Evolutionary conservation across 2,113 vertebrate genomes (phyloP).

Genomic region (Thymallus thymallus): DNA sequence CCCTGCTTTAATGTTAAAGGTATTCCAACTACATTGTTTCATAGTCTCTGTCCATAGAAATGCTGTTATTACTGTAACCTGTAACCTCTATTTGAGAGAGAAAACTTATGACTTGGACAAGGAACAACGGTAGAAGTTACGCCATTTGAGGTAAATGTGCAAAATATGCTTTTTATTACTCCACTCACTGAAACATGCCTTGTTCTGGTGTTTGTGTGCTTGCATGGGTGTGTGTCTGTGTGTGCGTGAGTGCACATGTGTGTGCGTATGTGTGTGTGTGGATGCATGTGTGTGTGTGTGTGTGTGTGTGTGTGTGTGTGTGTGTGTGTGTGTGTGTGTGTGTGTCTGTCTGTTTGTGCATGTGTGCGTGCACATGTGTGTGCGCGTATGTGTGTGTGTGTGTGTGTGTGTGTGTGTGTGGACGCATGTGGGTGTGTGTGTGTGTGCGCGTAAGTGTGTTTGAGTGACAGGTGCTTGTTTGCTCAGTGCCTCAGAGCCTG

Average conservation of each 20-base stretch:
- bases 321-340: constrained; percentile 20
- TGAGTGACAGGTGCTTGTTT: constrained; percentile 24
- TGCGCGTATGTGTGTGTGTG: not conserved
- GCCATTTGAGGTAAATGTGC: not conserved
- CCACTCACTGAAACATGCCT: not conserved
- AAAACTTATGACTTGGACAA: not conserved
- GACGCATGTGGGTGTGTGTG: too few species aligned
- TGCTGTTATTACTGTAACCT: not conserved
- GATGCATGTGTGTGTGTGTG: constrained; percentile 18
- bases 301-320: constrained; percentile 18
- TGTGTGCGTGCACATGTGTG: constrained; percentile 12
- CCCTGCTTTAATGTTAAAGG: constrained; percentile 15
- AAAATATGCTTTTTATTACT: not conserved
- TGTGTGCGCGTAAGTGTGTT: constrained; percentile 16
- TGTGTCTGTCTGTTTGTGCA: constrained; percentile 14
- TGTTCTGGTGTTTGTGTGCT: constrained; percentile 6
- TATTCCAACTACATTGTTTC: not conserved
- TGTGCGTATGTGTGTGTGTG: constrained; percentile 23
- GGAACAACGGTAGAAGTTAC: not conserved
- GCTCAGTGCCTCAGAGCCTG: constrained; percentile 19
- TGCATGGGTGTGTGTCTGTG: constrained; percentile 11
- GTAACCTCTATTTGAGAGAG: not conserved
- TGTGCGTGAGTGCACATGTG: constrained; percentile 16
- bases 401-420: too few species aligned
- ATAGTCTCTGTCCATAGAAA: not conserved